phyloP scores from a whole-genome alignment of 2,888 invertebrate genomes.

The Ceramica pisi region DNA sequence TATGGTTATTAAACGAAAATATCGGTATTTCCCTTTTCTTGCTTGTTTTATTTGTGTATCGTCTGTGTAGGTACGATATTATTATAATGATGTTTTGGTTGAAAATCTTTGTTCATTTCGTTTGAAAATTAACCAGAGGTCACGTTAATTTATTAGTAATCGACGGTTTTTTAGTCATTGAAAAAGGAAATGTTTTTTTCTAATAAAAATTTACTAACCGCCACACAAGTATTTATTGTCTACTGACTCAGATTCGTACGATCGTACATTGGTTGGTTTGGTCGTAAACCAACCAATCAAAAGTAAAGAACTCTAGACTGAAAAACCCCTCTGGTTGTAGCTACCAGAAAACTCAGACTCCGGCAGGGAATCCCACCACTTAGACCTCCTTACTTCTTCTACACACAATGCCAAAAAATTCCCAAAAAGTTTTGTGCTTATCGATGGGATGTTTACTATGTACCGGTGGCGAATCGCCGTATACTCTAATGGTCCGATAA shows the following conservation, averaged over 20 bases:
- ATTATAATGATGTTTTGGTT: constrained; percentile 25
- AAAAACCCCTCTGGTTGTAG: too few relatives aligned
- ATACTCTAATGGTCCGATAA: neutral
- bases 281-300: too few relatives aligned
- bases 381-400: neutral
- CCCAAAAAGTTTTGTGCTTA: too few relatives aligned
- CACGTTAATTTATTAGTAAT: neutral
- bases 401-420: neutral
- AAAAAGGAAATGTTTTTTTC: neutral
- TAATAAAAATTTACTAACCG: too few relatives aligned
- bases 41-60: constrained; percentile 28
- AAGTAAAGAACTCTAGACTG: neutral
- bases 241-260: too few relatives aligned
- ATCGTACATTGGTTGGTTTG: too few relatives aligned
- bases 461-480: neutral
- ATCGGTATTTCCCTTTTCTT: constrained; percentile 31
- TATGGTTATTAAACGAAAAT: constrained; percentile 4
- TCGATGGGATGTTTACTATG: too few relatives aligned
- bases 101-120: neutral
- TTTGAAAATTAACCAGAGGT: neutral
- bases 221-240: too few relatives aligned
- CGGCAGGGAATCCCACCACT: neutral
- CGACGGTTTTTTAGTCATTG: neutral
- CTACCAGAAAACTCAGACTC: neutral
- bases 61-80: constrained; percentile 25